Evolutionary conservation across 2,113 vertebrate species (phyloP), one percentile per base, ranked within the genome.

Genomic region (Cyanoramphus novaezelandiae): DNA sequence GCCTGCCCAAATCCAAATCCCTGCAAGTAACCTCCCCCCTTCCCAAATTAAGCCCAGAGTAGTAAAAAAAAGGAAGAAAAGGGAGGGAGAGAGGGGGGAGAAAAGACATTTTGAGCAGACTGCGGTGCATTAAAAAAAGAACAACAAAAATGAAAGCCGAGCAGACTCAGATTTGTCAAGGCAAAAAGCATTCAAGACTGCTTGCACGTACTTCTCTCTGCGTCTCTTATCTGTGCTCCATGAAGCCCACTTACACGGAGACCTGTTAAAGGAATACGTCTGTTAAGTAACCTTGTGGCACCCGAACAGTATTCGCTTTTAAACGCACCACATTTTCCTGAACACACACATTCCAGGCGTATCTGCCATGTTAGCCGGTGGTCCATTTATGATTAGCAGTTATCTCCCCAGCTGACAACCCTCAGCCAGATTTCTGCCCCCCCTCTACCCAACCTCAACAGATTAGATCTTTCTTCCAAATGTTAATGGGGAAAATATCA

Each of bases 1-100:
- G 90, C 94, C 75, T 57, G 67, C 49, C 88, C 90, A 97, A 97
- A 98, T 96, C 95, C 95, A 97, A 98, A 98, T 98, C 98, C 97
- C 95, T 96, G 67, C 80, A 94, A 88, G 92, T 84, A 86, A 86
- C 77, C 63, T 47, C 96, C 97, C 95, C 80, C 78, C 86, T 50
- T 85, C 87, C 52, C 94, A 95, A 97, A 94, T 97, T 94, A 93
- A 94, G 72, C 88, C 91, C 96, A 49, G 83, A 84, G 89, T 62
- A 93, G 84, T 76, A 24, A 88, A 81, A 78, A 78, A 79, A 74
- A 86, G 68, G 2, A 6, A 8, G 11, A 39, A 43, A 67, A 6
- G 5, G 0, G 5, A 7, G 17, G 23, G 15, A 19, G 11, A 16
- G 21, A 37, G 12, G 10, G 11, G 12, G 37, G 28, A 53, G 50